A percentile compares a stretch with the other conserved stretches of the same genome.
Evolutionary conservation across 2,113 vertebrate species (phyloP).

Genomic region (Lophotis ruficrista): DNA sequence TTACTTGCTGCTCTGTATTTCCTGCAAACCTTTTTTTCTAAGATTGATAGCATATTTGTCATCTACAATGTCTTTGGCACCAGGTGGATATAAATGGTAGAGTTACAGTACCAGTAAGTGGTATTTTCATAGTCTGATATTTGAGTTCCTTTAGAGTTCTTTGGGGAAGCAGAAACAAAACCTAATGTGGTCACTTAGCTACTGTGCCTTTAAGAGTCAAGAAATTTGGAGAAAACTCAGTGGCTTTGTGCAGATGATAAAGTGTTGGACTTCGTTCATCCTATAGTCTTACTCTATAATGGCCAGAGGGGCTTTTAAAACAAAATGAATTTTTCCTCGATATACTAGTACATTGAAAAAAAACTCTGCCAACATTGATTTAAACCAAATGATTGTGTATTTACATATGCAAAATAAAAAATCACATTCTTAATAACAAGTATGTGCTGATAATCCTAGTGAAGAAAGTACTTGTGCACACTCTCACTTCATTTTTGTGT

Average conservation of each 20-base stretch:
- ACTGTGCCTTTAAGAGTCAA: neutral
- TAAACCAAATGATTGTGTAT: constrained; percentile 43
- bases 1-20: neutral
- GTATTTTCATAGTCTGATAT: neutral
- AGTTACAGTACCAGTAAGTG: neutral
- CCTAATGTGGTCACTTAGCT: neutral
- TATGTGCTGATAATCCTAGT: neutral
- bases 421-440: constrained; percentile 24
- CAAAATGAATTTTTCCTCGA: neutral
- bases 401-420: constrained; percentile 46
- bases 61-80: neutral
- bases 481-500: constrained; percentile 14
- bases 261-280: neutral
- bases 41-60: neutral
- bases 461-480: neutral
- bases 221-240: neutral
- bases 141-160: neutral
- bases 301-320: neutral
- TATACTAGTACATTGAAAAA: constrained; percentile 12
- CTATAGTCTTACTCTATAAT: neutral
- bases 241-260: neutral
- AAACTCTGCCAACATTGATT: constrained; percentile 23
- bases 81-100: neutral
- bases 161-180: neutral
- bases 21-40: neutral